Percentiles rank a stretch among this genome's conserved stretches.
These are phyloP conservation scores for Ornithorhynchus anatinus DNA, from an alignment of 2,113 vertebrate species.

Conservation along the genomic window DNA sequence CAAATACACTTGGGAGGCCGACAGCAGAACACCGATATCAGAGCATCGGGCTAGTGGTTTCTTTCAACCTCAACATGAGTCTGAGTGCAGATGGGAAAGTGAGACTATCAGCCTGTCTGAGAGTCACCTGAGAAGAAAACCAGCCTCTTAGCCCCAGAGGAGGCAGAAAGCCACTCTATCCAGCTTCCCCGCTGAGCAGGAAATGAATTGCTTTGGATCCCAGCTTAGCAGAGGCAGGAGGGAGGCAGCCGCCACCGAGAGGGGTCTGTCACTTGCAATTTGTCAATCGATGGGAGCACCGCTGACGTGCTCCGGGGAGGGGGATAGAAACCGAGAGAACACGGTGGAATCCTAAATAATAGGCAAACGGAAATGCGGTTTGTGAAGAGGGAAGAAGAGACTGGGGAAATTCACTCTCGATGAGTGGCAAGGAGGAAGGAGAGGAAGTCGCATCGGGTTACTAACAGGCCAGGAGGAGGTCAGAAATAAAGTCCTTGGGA, in stretches of 20 bases:
- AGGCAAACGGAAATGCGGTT: background rate
- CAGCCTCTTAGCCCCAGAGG: constrained; percentile 13
- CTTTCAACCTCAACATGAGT: background rate
- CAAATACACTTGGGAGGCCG: no score
- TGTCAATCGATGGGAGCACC: constrained; percentile 43
- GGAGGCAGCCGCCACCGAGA: constrained; percentile 35
- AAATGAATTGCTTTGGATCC: constrained; percentile 39
- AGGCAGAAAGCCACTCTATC: background rate
- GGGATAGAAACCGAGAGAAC: background rate
- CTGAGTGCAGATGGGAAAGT: background rate
- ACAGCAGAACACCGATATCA: background rate
- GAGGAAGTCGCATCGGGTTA: no score
- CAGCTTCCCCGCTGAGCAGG: background rate
- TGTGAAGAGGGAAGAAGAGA: background rate
- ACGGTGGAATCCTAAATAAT: constrained; percentile 1
- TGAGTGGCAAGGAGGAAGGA: background rate
- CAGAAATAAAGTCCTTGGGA: background rate
- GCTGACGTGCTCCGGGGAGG: constrained; percentile 37
- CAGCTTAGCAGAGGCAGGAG: constrained; percentile 15
- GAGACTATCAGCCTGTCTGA: background rate
- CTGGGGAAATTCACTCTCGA: background rate
- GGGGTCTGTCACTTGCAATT: constrained; percentile 48
- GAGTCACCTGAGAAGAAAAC: constrained; percentile 2
- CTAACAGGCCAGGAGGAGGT: no score
- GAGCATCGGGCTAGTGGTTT: background rate